Conservation (phyloP, 2,888 invertebrate genomes). For the Lasioglossum leucozonium region DNA sequence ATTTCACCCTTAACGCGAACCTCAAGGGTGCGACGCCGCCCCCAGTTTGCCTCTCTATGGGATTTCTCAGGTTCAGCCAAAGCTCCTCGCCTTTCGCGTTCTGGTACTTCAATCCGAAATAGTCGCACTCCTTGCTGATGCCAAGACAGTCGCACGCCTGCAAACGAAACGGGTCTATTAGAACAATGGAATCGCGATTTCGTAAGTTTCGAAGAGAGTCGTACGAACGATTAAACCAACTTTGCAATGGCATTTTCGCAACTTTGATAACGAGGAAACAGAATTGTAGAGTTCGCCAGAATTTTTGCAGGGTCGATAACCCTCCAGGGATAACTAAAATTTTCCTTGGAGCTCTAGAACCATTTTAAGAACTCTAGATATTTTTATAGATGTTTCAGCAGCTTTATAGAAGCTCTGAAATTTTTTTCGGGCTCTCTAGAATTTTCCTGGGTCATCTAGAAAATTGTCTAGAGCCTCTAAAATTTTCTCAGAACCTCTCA, state of each 20-base stretch:
- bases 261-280: too few species aligned
- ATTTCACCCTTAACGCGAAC: slow-evolving; percentile 92
- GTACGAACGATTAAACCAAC: background rate
- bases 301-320: too few species aligned
- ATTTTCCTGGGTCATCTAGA: fast-evolving
- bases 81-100: slow-evolving; percentile 90
- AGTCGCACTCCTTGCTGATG: slow-evolving; percentile 94
- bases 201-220: background rate
- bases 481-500: too few species aligned
- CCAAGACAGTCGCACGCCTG: slow-evolving; percentile 94
- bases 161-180: background rate
- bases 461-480: too few species aligned
- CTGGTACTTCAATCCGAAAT: slow-evolving; percentile 92
- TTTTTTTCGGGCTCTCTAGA: background rate
- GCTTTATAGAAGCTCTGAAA: background rate
- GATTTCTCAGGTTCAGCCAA: slow-evolving; percentile 95
- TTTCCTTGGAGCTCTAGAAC: background rate
- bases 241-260: background rate
- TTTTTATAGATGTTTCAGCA: background rate
- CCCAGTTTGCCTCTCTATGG: slow-evolving; percentile 90
- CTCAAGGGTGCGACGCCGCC: slow-evolving; percentile 88
- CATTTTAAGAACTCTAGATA: background rate
- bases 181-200: slow-evolving; percentile 53
- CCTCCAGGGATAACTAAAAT: background rate
- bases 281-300: too few species aligned